These are phyloP conservation scores for Colius striatus DNA, from an alignment of 2,113 vertebrate genomes.

Conservation along the genomic window DNA sequence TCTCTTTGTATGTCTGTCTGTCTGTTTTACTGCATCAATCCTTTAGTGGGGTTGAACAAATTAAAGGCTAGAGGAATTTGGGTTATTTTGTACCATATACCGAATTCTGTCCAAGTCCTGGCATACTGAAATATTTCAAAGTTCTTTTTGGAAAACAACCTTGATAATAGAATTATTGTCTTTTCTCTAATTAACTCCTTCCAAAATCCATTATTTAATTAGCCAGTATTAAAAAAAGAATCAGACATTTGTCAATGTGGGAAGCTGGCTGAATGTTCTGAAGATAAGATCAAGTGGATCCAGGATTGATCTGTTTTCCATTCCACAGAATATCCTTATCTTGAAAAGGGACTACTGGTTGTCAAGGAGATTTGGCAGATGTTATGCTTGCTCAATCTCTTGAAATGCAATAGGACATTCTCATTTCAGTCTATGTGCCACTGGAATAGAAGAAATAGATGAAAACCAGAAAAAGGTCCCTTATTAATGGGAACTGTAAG, in stretches of 20 bases:
- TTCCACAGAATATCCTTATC: constrained; percentile 53
- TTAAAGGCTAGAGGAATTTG: background rate
- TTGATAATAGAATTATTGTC: constrained; percentile 21
- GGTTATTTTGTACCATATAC: background rate
- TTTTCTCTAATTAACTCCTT: constrained; percentile 28
- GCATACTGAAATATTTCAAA: background rate
- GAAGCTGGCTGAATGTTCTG: constrained; percentile 15
- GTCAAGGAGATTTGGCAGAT: constrained; percentile 64
- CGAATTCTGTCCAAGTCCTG: background rate
- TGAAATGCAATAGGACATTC: constrained; percentile 13
- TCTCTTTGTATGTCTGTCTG: background rate
- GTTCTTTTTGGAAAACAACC: background rate
- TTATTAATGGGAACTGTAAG: background rate
- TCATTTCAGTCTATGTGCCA: background rate
- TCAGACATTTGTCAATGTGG: background rate
- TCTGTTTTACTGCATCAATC: background rate
- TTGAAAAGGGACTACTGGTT: constrained; percentile 54
- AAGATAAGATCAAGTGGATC: constrained; percentile 43
- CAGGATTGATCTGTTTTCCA: constrained; percentile 54
- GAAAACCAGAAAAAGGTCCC: background rate
- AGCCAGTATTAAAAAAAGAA: constrained; percentile 33
- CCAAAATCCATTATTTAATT: constrained; percentile 48
- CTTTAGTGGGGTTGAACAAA: background rate
- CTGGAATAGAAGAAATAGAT: background rate
- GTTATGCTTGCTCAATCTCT: constrained; percentile 25